phyloP scores from a whole-genome alignment of 1,140 invertebrate species.

The Schlechtendalia chinensis region DNA sequence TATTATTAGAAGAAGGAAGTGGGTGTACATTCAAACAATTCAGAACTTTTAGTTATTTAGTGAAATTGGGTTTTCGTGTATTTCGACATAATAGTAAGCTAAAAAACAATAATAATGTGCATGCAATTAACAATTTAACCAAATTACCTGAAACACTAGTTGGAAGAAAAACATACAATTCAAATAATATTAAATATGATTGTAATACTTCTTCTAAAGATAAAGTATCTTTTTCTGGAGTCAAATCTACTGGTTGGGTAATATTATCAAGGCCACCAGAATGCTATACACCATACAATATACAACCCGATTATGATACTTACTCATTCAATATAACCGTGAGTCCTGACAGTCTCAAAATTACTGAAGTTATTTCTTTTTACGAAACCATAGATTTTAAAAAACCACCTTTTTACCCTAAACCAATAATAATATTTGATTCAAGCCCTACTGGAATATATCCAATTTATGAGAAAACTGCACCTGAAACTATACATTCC shows the following conservation, averaged over 20 bases:
- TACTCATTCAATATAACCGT: slow-evolving; percentile 13
- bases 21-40: slow-evolving; percentile 61
- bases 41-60: slow-evolving; percentile 64
- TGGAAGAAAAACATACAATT: neutral
- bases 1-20: slow-evolving; percentile 59
- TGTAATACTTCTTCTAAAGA: neutral
- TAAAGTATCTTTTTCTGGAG: neutral
- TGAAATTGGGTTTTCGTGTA: slow-evolving; percentile 60
- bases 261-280: neutral
- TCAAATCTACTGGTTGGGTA: neutral
- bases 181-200: neutral
- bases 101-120: neutral
- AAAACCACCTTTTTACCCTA: neutral
- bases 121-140: neutral
- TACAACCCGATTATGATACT: slow-evolving; percentile 16
- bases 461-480: neutral
- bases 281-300: neutral
- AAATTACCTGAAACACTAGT: neutral
- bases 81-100: slow-evolving; percentile 51
- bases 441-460: neutral
- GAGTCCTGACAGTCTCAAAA: neutral
- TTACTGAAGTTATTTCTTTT: neutral
- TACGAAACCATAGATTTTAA: neutral
- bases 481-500: neutral
- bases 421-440: neutral